Percentiles rank a stretch among this genome's conserved stretches.
These are phyloP conservation scores for Helicoverpa armigera DNA, from an alignment of 1,140 invertebrate species.

Conservation along the genomic window DNA sequence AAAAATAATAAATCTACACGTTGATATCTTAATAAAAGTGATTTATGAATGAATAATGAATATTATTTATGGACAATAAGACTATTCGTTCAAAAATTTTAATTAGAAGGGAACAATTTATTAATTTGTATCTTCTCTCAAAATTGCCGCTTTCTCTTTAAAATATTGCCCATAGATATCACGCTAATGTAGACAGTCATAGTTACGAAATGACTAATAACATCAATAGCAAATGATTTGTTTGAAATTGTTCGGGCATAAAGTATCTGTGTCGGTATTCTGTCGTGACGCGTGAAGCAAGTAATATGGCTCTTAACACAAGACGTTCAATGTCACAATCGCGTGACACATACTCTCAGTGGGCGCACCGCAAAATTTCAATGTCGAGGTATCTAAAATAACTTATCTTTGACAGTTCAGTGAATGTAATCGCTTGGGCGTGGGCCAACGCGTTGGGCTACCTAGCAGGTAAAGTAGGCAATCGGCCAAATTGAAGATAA, in stretches of 20 bases:
- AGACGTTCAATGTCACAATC: conserved; percentile 55
- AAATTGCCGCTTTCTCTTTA: not conserved
- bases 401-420: conserved; percentile 86
- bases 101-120: conserved; percentile 20
- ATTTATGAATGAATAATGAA: conserved; percentile 56
- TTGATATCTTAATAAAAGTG: conserved; percentile 57
- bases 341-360: conserved; percentile 66
- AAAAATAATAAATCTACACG: conserved; percentile 56
- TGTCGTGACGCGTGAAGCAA: not conserved
- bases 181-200: not conserved
- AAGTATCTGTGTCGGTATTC: conserved; percentile 13
- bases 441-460: conserved; percentile 74
- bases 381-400: conserved; percentile 84
- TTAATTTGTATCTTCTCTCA: not conserved
- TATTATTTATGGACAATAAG: conserved; percentile 45
- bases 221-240: conserved; percentile 20
- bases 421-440: conserved; percentile 83
- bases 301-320: conserved; percentile 44
- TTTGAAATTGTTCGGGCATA: conserved; percentile 8
- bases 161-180: conserved; percentile 10
- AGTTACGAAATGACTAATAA: conserved; percentile 19
- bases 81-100: conserved; percentile 25
- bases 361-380: conserved; percentile 67
- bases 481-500: conserved; percentile 83
- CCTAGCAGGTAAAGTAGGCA: conserved; percentile 84